phyloP scores from a whole-genome alignment of 2,797 vertebrate genomes.

The Catharus ustulatus region DNA sequence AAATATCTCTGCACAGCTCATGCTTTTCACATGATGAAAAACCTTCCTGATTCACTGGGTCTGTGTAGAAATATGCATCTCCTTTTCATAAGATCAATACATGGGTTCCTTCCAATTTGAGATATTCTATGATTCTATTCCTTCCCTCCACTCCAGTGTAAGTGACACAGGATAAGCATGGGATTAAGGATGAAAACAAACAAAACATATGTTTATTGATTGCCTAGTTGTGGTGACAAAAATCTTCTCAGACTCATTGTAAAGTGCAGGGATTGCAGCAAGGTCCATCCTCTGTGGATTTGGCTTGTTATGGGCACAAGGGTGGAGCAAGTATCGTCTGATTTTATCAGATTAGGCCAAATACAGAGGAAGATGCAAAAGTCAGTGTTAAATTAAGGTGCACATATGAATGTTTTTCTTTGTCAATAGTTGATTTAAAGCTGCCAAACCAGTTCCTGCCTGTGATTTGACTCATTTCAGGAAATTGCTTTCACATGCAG shows the following conservation, averaged over 20 bases:
- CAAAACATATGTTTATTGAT: background rate
- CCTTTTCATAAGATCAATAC: background rate
- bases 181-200: conserved; percentile 7
- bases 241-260: background rate
- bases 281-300: background rate
- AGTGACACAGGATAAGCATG: background rate
- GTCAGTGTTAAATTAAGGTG: background rate
- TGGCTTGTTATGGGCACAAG: background rate
- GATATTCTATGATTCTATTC: background rate
- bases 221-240: background rate
- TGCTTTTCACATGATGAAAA: background rate
- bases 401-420: rapidly evolving
- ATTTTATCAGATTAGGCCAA: background rate
- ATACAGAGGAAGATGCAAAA: background rate
- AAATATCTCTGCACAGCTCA: background rate
- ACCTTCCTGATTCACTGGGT: background rate
- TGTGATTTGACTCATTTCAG: background rate
- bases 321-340: background rate
- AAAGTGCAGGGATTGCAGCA: background rate
- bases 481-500: background rate
- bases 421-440: background rate
- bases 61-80: background rate
- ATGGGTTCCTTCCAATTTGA: background rate
- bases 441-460: background rate
- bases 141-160: background rate